phyloP scores from a whole-genome alignment of 1,140 invertebrate genomes.

The Drosophila dunni region DNA sequence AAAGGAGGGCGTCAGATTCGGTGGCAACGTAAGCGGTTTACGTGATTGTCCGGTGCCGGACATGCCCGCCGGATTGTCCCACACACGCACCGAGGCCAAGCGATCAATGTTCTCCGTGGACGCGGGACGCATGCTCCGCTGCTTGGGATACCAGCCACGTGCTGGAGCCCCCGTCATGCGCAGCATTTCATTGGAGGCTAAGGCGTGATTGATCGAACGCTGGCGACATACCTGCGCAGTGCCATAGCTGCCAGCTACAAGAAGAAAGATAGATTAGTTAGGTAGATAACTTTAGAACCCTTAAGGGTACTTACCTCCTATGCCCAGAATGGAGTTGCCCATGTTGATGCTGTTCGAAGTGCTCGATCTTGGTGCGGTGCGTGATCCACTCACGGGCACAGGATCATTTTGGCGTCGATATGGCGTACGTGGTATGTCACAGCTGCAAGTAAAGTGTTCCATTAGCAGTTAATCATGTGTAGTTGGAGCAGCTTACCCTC shows the following conservation, averaged over 20 bases:
- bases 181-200: slow-evolving; percentile 90
- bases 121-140: slow-evolving; percentile 89
- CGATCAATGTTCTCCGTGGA: slow-evolving; percentile 94
- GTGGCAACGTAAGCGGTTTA: slow-evolving; percentile 92
- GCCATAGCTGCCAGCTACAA: slow-evolving; percentile 69
- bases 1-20: slow-evolving; percentile 93
- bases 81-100: slow-evolving; percentile 85
- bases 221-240: slow-evolving; percentile 87
- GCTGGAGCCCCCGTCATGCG: slow-evolving; percentile 91
- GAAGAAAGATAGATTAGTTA: not conserved
- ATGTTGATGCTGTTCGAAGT: slow-evolving; percentile 86
- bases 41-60: slow-evolving; percentile 84
- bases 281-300: no score
- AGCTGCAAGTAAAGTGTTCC: slow-evolving; percentile 68
- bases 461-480: not conserved
- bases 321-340: slow-evolving; percentile 84
- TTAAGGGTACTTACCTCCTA: slow-evolving; percentile 61
- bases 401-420: slow-evolving; percentile 87
- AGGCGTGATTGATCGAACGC: slow-evolving; percentile 88
- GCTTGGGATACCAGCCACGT: slow-evolving; percentile 93
- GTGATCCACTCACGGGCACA: slow-evolving; percentile 77
- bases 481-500: slow-evolving; percentile 85
- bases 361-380: slow-evolving; percentile 86
- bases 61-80: slow-evolving; percentile 82
- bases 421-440: slow-evolving; percentile 91